phyloP scores from a whole-genome alignment of 2,888 invertebrate genomes.

The Dasypolia templi region DNA sequence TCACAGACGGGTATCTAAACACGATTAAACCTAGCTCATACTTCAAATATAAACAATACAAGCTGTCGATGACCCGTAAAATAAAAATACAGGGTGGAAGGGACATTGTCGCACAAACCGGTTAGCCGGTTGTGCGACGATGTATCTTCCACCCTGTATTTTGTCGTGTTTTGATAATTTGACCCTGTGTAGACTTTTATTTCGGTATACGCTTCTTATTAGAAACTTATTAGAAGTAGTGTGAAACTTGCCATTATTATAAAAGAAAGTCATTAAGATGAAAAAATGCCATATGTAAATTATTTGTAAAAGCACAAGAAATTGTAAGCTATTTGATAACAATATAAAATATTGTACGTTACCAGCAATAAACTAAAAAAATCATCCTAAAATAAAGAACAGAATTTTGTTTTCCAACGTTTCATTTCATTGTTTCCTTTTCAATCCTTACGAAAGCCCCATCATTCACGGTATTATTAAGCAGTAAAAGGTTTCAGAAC shows the following conservation, averaged over 20 bases:
- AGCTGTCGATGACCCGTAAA: no score
- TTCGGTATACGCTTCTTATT: neutral
- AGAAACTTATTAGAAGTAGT: neutral
- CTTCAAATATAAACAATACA: no score
- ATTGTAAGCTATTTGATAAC: neutral
- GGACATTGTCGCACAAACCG: no score
- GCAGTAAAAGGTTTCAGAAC: slow-evolving; percentile 46
- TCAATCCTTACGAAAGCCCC: slow-evolving; percentile 21
- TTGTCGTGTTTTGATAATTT: no score
- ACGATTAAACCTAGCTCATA: no score
- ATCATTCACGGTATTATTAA: slow-evolving; percentile 31
- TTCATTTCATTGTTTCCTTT: slow-evolving; percentile 40
- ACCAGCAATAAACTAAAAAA: slow-evolving; percentile 4
- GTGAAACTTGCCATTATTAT: neutral
- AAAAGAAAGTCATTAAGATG: neutral
- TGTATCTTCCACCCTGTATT: no score
- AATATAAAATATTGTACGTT: neutral
- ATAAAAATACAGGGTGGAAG: no score
- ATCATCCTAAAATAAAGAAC: neutral
- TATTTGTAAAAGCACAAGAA: neutral
- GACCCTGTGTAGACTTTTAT: no score
- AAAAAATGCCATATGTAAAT: neutral
- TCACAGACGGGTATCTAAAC: no score
- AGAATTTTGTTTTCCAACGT: slow-evolving; percentile 1
- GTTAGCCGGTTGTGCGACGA: no score